Evolutionary conservation across 2,113 vertebrate species (phyloP).

Genomic region (Spermophilus dauricus): DNA sequence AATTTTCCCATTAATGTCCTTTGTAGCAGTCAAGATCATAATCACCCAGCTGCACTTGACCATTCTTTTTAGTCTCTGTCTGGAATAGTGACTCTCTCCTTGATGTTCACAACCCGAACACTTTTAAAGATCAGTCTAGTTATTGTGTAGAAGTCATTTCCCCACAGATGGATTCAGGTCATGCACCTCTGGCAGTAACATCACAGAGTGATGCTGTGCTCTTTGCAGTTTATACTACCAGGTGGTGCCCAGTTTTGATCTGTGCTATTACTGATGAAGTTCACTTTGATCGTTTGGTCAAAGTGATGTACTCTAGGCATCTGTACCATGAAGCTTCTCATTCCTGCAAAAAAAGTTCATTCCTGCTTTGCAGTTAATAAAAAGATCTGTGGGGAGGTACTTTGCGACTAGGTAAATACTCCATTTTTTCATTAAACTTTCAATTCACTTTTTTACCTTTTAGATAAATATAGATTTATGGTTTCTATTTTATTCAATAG

Average conservation of each 20-base stretch:
- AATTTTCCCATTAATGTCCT: neutral
- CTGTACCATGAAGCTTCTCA: neutral
- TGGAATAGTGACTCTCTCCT: neutral
- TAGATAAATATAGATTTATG: neutral
- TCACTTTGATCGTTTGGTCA: neutral
- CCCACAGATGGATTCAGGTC: neutral
- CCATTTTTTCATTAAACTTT: neutral
- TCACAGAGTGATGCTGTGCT: neutral
- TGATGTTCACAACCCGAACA: neutral
- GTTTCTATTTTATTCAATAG: neutral
- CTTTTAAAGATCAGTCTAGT: neutral
- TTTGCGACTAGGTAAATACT: neutral
- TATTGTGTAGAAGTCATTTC: neutral
- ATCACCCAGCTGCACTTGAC: neutral
- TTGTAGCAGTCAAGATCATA: neutral
- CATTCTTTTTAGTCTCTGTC: neutral
- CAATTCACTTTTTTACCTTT: conserved; percentile 34
- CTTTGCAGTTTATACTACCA: neutral
- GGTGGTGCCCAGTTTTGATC: neutral
- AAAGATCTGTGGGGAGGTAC: neutral
- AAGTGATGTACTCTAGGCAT: neutral
- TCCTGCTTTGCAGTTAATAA: neutral
- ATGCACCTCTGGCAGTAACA: neutral
- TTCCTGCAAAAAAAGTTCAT: too few species aligned
- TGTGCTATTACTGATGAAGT: neutral